Percentiles rank a stretch among this genome's conserved stretches.
These are phyloP conservation scores for Anableps anableps DNA, from an alignment of 2,797 vertebrate genomes.

Conservation along the genomic window DNA sequence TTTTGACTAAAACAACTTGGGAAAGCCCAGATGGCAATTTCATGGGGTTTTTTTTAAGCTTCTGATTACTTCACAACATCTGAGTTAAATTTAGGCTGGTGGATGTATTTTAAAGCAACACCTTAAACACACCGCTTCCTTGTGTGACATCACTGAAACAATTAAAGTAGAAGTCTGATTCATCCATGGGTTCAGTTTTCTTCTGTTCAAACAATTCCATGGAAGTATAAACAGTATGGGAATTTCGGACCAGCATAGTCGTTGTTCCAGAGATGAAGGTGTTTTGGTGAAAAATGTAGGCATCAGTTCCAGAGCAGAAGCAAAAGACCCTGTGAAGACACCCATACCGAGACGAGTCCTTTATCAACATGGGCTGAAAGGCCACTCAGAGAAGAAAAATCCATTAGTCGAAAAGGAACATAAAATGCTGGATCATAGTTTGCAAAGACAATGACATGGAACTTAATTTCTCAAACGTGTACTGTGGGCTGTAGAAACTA, in stretches of 20 bases:
- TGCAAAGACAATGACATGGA: neutral
- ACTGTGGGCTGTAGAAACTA: no score
- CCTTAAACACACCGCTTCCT: neutral
- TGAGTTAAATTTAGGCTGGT: neutral
- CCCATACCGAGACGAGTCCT: neutral
- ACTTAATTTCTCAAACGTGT: neutral
- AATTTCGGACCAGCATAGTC: no score
- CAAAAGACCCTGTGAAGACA: neutral
- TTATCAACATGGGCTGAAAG: neutral
- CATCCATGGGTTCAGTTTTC: neutral
- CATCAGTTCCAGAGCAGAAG: neutral
- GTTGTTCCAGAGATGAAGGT: neutral
- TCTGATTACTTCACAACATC: neutral
- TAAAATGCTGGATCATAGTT: neutral
- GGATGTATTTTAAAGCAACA: neutral
- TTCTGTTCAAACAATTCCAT: neutral
- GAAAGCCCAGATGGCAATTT: neutral
- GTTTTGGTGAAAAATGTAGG: neutral
- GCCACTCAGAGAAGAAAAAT: neutral
- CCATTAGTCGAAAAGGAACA: neutral
- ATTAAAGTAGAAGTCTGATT: no score
- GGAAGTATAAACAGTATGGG: neutral
- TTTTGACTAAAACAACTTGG: neutral
- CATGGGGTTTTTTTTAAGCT: neutral
- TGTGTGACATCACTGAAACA: no score